Percentiles rank a stretch among this genome's conserved stretches.
Conservation (phyloP, 1,140 invertebrate species). For the Drosophila paulistorum region DNA sequence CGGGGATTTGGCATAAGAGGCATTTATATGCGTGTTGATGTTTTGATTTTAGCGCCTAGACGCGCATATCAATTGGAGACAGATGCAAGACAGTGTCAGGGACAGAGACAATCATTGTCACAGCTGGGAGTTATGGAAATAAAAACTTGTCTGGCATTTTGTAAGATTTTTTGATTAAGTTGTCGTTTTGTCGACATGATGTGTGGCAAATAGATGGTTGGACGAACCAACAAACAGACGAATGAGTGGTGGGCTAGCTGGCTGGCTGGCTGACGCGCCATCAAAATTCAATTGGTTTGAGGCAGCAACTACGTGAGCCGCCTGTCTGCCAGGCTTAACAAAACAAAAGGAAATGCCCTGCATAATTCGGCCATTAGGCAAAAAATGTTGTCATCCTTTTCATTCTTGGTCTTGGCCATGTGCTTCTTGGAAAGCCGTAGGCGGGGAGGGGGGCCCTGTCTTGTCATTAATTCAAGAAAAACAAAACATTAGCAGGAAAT, state of each 20-base stretch:
- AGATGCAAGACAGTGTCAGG: constrained; percentile 3
- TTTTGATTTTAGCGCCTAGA: constrained; percentile 73
- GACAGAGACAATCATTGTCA: constrained; percentile 18
- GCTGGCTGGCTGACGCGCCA: constrained; percentile 28
- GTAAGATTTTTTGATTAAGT: constrained; percentile 72
- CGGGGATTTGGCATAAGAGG: constrained; percentile 33
- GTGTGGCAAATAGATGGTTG: constrained; percentile 39
- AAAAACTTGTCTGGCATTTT: constrained; percentile 62
- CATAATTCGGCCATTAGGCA: constrained; percentile 73
- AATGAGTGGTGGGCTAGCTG: neutral
- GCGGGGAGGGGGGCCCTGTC: constrained; percentile 49
- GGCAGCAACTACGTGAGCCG: constrained; percentile 57
- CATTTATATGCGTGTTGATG: constrained; percentile 62
- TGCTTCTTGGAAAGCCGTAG: constrained; percentile 9
- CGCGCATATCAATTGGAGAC: constrained; percentile 70
- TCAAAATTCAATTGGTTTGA: constrained; percentile 79
- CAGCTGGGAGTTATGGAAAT: constrained; percentile 54
- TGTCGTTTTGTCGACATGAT: constrained; percentile 61
- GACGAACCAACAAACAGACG: neutral
- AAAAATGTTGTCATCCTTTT: constrained; percentile 27
- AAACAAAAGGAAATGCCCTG: constrained; percentile 50
- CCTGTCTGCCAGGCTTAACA: constrained; percentile 33
- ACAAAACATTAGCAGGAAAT: constrained; percentile 50
- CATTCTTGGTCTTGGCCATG: constrained; percentile 33
- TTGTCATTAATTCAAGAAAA: constrained; percentile 64